These are phyloP conservation scores for Cyclopterus lumpus DNA, from an alignment of 2,797 vertebrate species.

Conservation along the genomic window DNA sequence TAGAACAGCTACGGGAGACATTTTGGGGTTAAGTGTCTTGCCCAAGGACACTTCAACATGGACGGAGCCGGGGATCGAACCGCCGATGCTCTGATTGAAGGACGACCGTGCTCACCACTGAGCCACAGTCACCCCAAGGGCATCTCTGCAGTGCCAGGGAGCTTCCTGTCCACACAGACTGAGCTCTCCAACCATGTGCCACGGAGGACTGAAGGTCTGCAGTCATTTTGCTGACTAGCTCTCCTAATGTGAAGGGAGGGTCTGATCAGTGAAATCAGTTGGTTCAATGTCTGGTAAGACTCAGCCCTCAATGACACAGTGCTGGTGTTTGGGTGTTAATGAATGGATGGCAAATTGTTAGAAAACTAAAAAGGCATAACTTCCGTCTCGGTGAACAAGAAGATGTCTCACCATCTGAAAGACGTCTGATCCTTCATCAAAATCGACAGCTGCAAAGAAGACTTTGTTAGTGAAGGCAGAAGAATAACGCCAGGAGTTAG, in stretches of 20 bases:
- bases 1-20: too few species aligned
- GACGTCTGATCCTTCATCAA: constrained; percentile 97
- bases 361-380: neutral
- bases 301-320: neutral
- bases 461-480: constrained; percentile 95
- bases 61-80: too few species aligned
- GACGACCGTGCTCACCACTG: too few species aligned
- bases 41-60: too few species aligned
- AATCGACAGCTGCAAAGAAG: constrained; percentile 96
- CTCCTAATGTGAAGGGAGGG: neutral
- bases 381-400: neutral
- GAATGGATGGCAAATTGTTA: neutral
- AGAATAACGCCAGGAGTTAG: constrained; percentile 99
- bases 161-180: neutral
- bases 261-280: neutral
- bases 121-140: neutral
- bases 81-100: too few species aligned
- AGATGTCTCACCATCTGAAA: constrained; percentile 93
- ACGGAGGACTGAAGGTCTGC: neutral
- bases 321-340: neutral
- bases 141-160: neutral
- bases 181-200: too few species aligned
- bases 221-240: neutral
- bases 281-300: neutral
- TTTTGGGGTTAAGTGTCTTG: too few species aligned